Evolutionary conservation across 2,113 vertebrate genomes (phyloP), one percentile per base, ranked within the genome.

Genomic region (Microcebus ravelobensis): DNA sequence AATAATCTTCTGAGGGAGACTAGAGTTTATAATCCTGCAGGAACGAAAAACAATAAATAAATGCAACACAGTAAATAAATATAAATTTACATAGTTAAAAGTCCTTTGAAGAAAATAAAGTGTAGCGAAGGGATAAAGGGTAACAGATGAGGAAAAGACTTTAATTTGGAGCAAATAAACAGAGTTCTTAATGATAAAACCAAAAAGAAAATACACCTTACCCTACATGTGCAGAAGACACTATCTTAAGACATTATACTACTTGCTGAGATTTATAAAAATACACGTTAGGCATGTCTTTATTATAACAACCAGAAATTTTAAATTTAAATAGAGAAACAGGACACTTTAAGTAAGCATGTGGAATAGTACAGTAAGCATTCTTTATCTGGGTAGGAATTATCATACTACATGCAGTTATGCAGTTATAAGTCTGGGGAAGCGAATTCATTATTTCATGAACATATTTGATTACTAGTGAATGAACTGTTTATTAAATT

Each of bases 151-250:
- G 8, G 25, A 10, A 79, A 80, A 50, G 29, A 10, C 29, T 63
- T 36, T 57, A 63, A 6, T 17, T 27, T n/a, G 9, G 23, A n/a
- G 3, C 31, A 42, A 21, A 48, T 45, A 84, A 83, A 39, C 9
- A 42, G 59, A 76, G 14, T 4, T 29, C 50, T 90, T 63, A 70
- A 81, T 18, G 50, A 39, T n/a, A 48, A 96, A 88, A 83, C n/a
- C 77, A 21, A 52, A 52, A 57, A 50, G n/a, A 25, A 48, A 86
- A 36, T 70, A 55, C 1, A 23, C 31, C 0, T 0, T n/a, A 14
- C 6, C 0, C 0, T 61, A 10, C 5, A 21, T 45, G 2, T 86
- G 0, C 2, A 31, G 25, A n/a, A 18, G 52, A 23, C n/a, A 48
- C 15, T 50, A 7, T 65, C 29, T 42, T 45, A 79, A 36, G 20